Evolutionary conservation across 2,888 invertebrate species (phyloP).

Genomic region (Morpho achilles): DNA sequence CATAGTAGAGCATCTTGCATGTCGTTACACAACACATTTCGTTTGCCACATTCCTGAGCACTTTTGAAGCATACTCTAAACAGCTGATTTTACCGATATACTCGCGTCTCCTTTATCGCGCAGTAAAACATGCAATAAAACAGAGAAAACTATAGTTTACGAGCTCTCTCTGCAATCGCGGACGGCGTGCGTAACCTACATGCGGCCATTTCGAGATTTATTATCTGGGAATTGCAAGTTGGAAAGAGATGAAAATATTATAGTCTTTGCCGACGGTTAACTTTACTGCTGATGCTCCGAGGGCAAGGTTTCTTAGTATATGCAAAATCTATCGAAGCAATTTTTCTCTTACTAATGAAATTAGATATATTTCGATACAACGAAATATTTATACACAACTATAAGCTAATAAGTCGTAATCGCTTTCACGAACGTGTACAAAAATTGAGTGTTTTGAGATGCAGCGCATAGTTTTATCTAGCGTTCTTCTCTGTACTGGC

Average conservation of each 20-base stretch:
- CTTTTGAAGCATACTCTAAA: conserved; percentile 77
- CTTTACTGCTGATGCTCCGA: conserved; percentile 57
- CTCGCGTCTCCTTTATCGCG: conserved; percentile 74
- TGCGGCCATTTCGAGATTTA: conserved; percentile 81
- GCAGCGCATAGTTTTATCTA: conserved; percentile 35
- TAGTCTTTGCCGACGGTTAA: conserved; percentile 69
- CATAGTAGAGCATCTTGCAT: conserved; percentile 58
- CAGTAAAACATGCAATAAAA: conserved; percentile 74
- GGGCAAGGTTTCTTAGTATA: conserved; percentile 62
- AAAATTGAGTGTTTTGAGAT: conserved; percentile 2
- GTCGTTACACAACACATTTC: conserved; percentile 61
- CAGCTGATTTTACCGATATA: conserved; percentile 77
- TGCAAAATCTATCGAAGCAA: conserved; percentile 36
- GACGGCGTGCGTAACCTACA: conserved; percentile 80
- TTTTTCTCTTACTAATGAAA: not conserved
- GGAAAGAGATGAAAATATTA: conserved; percentile 75
- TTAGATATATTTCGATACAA: not conserved
- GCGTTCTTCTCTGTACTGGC: conserved; percentile 40
- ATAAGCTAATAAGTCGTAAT: no score
- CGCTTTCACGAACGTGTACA: not conserved
- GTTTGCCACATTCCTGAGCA: conserved; percentile 76
- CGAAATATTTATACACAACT: not conserved
- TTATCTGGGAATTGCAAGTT: conserved; percentile 80
- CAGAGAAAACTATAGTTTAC: conserved; percentile 79
- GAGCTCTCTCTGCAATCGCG: conserved; percentile 69